Conservation (phyloP, 2,113 vertebrate species). For the Lichenostomus cassidix region DNA sequence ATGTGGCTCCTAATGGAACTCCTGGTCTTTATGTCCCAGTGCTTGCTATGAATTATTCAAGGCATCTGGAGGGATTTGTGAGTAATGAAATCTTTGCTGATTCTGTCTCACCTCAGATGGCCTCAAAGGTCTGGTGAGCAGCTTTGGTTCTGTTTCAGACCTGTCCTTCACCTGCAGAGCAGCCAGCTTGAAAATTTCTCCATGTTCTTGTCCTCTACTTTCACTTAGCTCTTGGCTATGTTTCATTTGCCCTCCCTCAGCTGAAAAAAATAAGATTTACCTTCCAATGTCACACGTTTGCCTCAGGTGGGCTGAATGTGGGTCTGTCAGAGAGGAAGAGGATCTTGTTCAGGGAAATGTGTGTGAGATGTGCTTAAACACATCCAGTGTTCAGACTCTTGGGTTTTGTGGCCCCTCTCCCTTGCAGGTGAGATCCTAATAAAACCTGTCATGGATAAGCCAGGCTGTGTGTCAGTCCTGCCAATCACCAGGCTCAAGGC, state of each 20-base stretch:
- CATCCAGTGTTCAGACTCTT: neutral
- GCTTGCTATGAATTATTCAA: conserved; percentile 59
- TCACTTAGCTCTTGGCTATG: neutral
- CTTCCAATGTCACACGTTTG: neutral
- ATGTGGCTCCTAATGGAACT: conserved; percentile 2
- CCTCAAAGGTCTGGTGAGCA: conserved; percentile 14
- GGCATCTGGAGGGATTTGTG: conserved; percentile 36
- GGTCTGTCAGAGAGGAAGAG: neutral
- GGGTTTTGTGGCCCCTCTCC: neutral
- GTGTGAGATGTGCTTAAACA: neutral
- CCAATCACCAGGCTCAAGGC: neutral
- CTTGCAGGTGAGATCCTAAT: neutral
- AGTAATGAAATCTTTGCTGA: conserved; percentile 44
- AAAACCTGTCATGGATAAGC: neutral
- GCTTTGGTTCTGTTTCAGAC: neutral
- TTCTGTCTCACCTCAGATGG: conserved; percentile 29
- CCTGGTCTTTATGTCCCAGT: conserved; percentile 10
- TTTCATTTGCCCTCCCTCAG: neutral
- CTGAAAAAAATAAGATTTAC: neutral
- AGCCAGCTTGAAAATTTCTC: neutral
- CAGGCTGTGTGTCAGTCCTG: neutral
- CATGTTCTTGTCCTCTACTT: neutral
- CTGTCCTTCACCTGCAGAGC: neutral
- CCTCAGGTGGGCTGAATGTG: neutral
- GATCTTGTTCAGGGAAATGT: neutral